Base-by-base conservation (phyloP, 2,888 invertebrate species). In the Ormia ochracea region DNA sequence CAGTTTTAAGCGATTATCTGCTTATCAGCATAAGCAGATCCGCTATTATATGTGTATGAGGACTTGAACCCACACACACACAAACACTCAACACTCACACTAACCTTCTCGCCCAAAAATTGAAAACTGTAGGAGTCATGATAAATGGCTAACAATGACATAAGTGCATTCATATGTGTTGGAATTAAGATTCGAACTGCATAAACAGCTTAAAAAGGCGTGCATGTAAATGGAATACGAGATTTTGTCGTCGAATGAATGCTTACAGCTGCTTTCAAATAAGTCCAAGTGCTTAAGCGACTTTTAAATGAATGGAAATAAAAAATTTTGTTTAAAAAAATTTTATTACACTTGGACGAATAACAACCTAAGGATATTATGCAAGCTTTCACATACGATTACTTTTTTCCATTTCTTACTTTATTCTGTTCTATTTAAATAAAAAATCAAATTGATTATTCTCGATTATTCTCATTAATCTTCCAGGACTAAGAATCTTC, bases 1-100 rank as follows among this genome's bases (percentile, higher is more conserved):
- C 56, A 38, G 48, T 41, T 52, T 74, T 50, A 74, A 75, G 59
- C 54, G 70, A 59, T 79, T 79, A 75, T 75, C 65, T 45, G 33
- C 66, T 80, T 80, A 76, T 72, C 52, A 45, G 59, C 61, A 70
- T 65, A 52, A 19, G 48, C 54, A 50, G 56, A 70, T 21, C 63
- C 52, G 54, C n/a, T 52, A 68, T 58, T 19, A 31, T 23, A 7
- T 23, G 31, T 7, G 23, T 17, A 10, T 12, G n/a, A 2, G 52
- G n/a, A 50, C n/a, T 56, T 63, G n/a, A n/a, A n/a, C 17, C 41
- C 14, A 14, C 36, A n/a, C n/a, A n/a, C n/a, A n/a, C 9, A n/a
- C 17, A n/a, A 21, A 14, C 7, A 26, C 7, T 41, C 10, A 50
- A 41, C n/a, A 19, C 17, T 48, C 19, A 21, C 50, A 58, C 38